phyloP scores from a whole-genome alignment of 1,140 invertebrate genomes.

The Archegozetes longisetosus region DNA sequence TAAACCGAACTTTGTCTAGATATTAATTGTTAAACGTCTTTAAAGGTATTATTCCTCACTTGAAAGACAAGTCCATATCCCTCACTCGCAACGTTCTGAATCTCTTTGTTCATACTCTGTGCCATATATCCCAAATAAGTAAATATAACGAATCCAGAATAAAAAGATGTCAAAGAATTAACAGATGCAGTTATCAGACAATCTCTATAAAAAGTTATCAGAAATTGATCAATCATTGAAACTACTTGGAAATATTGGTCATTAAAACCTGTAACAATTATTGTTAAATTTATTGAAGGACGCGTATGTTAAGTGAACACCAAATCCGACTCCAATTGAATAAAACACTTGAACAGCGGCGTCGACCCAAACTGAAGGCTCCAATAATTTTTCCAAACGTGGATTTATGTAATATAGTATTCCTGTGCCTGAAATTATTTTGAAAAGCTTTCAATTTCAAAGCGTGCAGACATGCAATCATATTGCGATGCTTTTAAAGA shows the following conservation, averaged over 20 bases:
- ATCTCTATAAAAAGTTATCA: conserved; percentile 23
- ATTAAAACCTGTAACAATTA: conserved; percentile 52
- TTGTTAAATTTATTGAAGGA: conserved; percentile 77
- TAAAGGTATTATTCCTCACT: conserved; percentile 20
- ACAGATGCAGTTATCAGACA: conserved; percentile 39
- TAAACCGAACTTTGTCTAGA: too few species aligned
- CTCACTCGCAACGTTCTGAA: conserved; percentile 68
- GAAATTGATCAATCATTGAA: conserved; percentile 17
- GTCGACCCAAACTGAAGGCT: conserved; percentile 67
- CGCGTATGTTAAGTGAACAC: conserved; percentile 69
- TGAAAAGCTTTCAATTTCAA: too few species aligned
- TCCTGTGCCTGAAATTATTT: too few species aligned
- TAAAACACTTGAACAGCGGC: conserved; percentile 75
- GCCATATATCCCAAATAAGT: conserved; percentile 85
- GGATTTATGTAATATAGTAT: conserved; percentile 34
- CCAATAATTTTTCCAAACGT: conserved; percentile 31
- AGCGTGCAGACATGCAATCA: too few species aligned
- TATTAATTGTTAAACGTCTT: neutral
- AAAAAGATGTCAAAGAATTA: conserved; percentile 75
- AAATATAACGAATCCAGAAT: conserved; percentile 85
- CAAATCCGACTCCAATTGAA: conserved; percentile 78
- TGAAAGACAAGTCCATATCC: conserved; percentile 70
- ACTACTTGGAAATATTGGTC: neutral
- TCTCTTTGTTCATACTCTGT: conserved; percentile 56
- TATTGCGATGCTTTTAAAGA: too few species aligned